Conservation (phyloP, 1,140 invertebrate genomes). For the Panagrolaimus sp. region DNA sequence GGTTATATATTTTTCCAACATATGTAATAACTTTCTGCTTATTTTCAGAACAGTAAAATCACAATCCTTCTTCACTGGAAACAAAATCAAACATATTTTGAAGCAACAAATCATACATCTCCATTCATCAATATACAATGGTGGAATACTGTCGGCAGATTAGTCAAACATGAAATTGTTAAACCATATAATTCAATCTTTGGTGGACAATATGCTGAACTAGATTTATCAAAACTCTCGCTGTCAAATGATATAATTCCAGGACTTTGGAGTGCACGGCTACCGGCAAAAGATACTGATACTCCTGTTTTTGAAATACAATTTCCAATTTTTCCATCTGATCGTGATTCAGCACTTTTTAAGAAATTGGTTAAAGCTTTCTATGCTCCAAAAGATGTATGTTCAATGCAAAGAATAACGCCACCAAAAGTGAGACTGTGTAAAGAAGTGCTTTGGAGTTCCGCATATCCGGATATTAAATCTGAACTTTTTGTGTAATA, state of each 20-base stretch:
- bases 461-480: not conserved
- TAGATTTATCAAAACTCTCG: not conserved
- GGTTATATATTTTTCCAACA: not conserved
- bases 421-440: not conserved
- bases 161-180: slow-evolving; percentile 2
- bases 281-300: not conserved
- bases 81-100: slow-evolving; percentile 1
- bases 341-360: slow-evolving; percentile 11
- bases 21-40: not conserved
- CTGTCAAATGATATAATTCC: not conserved
- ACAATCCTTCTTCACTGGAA: slow-evolving; percentile 7
- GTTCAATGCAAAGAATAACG: not conserved
- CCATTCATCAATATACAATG: slow-evolving; percentile 4
- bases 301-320: slow-evolving; percentile 11
- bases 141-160: not conserved
- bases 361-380: slow-evolving; percentile 1
- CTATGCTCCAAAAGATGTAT: slow-evolving; percentile 17
- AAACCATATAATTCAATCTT: slow-evolving; percentile 23
- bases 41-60: slow-evolving; percentile 16
- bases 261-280: slow-evolving; percentile 13
- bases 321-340: slow-evolving; percentile 21
- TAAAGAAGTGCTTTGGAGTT: not conserved
- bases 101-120: slow-evolving; percentile 10
- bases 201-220: slow-evolving; percentile 15
- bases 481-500: not conserved